phyloP scores from a whole-genome alignment of 2,113 vertebrate genomes.

The Phodopus roborovskii region DNA sequence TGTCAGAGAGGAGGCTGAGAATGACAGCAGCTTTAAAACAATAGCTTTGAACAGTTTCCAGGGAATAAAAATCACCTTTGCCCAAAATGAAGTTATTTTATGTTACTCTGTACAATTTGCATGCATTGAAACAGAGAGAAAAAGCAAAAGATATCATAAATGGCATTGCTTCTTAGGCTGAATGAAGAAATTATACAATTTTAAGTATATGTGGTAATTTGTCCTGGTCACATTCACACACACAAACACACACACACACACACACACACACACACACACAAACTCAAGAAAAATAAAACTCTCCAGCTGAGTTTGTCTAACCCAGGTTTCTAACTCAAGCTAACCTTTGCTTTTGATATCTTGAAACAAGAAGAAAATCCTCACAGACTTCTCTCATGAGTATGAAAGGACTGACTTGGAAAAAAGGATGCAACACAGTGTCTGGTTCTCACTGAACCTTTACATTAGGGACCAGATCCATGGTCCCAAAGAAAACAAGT shows the following conservation, averaged over 20 bases:
- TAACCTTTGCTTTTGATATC: not conserved
- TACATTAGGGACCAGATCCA: no score
- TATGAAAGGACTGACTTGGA: not conserved
- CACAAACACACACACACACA: no score
- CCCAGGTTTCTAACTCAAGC: not conserved
- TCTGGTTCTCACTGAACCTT: not conserved
- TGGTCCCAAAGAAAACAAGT: not conserved
- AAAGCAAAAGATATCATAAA: not conserved
- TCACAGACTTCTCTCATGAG: not conserved
- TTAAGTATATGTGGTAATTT: not conserved
- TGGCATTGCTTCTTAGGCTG: not conserved
- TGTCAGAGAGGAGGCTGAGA: not conserved
- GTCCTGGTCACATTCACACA: not conserved
- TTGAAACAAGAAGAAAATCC: not conserved
- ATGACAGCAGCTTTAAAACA: not conserved
- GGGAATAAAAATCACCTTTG: not conserved
- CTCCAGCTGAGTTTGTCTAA: not conserved
- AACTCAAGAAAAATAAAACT: not conserved
- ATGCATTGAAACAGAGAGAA: not conserved
- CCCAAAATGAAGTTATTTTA: not conserved
- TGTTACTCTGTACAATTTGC: not conserved
- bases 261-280: not conserved
- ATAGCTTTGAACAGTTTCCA: not conserved
- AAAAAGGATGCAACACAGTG: fast-evolving
- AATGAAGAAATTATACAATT: not conserved